Percentiles rank a stretch among this genome's conserved stretches.
phyloP scores from a whole-genome alignment of 1,140 invertebrate genomes.

The Coptotermes formosanus region DNA sequence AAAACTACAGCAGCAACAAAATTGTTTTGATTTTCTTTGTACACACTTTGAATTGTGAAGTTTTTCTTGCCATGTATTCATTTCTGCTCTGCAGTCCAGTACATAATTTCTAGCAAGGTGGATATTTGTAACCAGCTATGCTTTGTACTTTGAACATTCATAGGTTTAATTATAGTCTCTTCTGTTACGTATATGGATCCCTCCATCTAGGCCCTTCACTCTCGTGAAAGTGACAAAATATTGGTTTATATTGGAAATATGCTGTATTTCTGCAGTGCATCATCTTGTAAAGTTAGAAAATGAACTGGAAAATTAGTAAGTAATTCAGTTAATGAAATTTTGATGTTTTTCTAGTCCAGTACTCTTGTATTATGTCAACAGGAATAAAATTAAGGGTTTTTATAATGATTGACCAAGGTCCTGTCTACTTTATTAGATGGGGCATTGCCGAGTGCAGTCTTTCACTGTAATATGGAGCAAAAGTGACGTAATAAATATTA shows the following conservation, averaged over 20 bases:
- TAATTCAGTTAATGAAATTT: slow-evolving; percentile 6
- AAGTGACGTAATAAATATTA: not conserved
- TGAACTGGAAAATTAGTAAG: not conserved
- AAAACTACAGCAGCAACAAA: no score
- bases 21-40: no score
- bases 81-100: not conserved
- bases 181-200: not conserved
- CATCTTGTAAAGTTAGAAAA: slow-evolving; percentile 6
- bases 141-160: not conserved
- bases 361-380: slow-evolving; percentile 13
- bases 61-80: no score
- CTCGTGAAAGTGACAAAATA: slow-evolving; percentile 6
- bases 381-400: not conserved
- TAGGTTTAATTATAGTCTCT: not conserved
- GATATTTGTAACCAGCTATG: not conserved
- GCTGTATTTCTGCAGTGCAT: not conserved
- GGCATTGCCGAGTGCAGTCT: not conserved
- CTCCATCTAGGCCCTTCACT: not conserved
- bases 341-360: not conserved
- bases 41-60: no score
- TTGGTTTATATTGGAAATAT: not conserved
- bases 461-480: not conserved
- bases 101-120: not conserved
- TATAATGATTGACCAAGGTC: not conserved
- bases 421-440: not conserved